Percentiles rank a stretch among this genome's conserved stretches.
Evolutionary conservation across 1,140 invertebrate genomes (phyloP).

Genomic region (Papilio helenus): DNA sequence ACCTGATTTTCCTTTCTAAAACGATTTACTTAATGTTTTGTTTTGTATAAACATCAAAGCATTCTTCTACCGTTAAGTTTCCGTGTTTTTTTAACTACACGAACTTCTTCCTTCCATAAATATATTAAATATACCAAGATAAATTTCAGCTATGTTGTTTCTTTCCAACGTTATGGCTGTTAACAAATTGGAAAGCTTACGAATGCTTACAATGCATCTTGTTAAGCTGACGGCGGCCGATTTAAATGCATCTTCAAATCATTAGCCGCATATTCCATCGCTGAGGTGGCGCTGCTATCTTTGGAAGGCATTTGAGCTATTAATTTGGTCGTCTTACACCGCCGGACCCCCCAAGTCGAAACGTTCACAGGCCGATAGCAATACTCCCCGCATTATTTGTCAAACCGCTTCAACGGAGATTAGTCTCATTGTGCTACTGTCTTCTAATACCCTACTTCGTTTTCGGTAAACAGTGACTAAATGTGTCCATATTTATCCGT

Average conservation of each 20-base stretch:
- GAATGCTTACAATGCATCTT: constrained; percentile 30
- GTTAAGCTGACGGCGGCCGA: constrained; percentile 30
- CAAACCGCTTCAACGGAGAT: constrained; percentile 45
- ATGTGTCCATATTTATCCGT: constrained; percentile 29
- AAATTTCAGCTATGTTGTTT: constrained; percentile 13
- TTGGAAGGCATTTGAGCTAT: constrained; percentile 54
- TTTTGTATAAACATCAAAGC: not conserved
- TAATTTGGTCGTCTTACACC: constrained; percentile 51
- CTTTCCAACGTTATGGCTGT: not conserved
- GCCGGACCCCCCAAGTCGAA: constrained; percentile 61
- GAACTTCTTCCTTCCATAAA: constrained; percentile 2
- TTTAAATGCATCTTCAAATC: constrained; percentile 43
- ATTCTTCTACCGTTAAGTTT: not conserved
- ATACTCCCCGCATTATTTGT: constrained; percentile 49
- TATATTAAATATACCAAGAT: not conserved
- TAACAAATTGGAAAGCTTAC: constrained; percentile 34
- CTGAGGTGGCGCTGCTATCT: constrained; percentile 51
- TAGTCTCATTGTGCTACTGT: constrained; percentile 49
- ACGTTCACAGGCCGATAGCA: constrained; percentile 45
- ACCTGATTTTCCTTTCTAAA: not conserved
- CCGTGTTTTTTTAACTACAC: not conserved
- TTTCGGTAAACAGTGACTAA: constrained; percentile 43
- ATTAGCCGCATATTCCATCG: constrained; percentile 50
- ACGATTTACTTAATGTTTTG: not conserved
- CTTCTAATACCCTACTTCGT: constrained; percentile 44